Conservation (phyloP, 2,888 invertebrate genomes). For the Cotesia congregata region DNA sequence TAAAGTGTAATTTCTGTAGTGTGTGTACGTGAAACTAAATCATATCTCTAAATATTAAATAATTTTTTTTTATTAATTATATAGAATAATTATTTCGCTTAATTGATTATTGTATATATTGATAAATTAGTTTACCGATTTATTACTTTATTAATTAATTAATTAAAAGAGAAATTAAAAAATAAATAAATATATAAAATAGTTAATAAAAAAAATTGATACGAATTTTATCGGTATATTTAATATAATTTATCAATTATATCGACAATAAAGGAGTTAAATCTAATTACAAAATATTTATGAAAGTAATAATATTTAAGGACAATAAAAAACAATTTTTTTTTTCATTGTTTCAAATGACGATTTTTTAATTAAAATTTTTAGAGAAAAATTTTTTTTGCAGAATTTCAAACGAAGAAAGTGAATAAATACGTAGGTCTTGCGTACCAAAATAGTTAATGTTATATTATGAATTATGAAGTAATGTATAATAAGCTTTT, state of each 20-base stretch:
- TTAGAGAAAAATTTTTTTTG: too few species aligned
- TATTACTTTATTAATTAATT: not conserved
- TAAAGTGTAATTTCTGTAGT: not conserved
- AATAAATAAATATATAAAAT: slow-evolving; percentile 16
- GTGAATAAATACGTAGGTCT: not conserved
- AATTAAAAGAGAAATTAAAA: slow-evolving; percentile 16
- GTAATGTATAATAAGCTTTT: slow-evolving; percentile 15
- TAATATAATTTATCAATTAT: slow-evolving; percentile 58
- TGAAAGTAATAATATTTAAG: slow-evolving; percentile 57
- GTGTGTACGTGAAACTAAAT: not conserved
- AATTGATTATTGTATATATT: not conserved
- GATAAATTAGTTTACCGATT: not conserved
- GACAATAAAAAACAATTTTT: slow-evolving; percentile 53
- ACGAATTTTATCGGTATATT: not conserved
- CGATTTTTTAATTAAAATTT: too few species aligned
- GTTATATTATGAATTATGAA: not conserved
- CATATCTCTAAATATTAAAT: not conserved
- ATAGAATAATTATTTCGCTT: slow-evolving; percentile 2
- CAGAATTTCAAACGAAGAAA: too few species aligned
- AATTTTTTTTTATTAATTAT: not conserved
- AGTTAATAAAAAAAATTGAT: not conserved
- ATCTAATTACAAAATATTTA: slow-evolving; percentile 48
- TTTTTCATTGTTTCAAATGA: not conserved
- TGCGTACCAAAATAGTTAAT: not conserved
- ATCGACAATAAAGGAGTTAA: slow-evolving; percentile 63